phyloP scores from a whole-genome alignment of 2,113 vertebrate genomes.

The Xyrauchen texanus region DNA sequence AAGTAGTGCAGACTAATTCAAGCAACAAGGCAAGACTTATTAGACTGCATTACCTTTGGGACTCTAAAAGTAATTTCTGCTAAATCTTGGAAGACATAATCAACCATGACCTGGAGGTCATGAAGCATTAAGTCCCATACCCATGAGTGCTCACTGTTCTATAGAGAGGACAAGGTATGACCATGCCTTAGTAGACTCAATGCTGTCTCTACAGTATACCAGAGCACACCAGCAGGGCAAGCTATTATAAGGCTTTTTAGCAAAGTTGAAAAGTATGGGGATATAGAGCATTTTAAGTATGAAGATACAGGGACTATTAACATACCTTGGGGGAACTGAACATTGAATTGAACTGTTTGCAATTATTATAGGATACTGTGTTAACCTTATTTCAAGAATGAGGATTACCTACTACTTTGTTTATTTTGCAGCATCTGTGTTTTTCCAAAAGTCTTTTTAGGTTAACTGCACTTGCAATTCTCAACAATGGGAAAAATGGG shows the following conservation, averaged over 20 bases:
- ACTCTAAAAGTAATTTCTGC: slow-evolving; percentile 21
- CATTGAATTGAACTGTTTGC: slow-evolving; percentile 9
- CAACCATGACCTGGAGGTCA: neutral
- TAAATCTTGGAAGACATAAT: slow-evolving; percentile 8
- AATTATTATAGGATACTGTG: neutral
- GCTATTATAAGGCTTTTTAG: neutral
- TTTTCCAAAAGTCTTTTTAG: neutral
- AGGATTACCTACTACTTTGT: neutral
- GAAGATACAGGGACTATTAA: neutral
- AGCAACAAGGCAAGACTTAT: neutral
- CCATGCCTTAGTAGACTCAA: neutral
- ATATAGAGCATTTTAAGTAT: slow-evolving; percentile 1
- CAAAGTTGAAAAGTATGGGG: neutral
- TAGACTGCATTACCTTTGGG: neutral
- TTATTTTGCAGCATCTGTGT: neutral
- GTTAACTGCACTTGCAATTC: neutral
- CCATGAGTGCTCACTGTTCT: neutral
- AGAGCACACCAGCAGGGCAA: neutral
- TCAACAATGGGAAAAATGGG: too few relatives aligned
- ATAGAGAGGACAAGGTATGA: neutral
- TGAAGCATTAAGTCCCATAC: slow-evolving; percentile 4
- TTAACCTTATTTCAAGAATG: neutral
- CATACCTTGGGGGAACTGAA: neutral
- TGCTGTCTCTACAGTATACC: neutral
- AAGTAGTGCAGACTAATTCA: slow-evolving; percentile 26